Base-by-base conservation (phyloP, 2,888 invertebrate genomes). In the Campoplex capitator region DNA sequence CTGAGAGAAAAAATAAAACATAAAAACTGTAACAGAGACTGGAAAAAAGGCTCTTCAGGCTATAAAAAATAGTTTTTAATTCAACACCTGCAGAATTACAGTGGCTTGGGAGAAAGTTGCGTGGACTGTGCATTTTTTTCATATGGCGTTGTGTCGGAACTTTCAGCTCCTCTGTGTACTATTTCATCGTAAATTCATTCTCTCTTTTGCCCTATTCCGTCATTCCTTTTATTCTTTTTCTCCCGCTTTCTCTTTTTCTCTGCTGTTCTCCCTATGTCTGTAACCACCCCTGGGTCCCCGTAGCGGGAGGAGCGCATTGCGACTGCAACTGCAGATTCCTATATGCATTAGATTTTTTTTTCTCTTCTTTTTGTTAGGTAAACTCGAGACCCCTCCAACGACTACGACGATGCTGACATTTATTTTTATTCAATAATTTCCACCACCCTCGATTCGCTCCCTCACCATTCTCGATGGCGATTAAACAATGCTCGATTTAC, bases 391-490 rank as follows among this genome's bases (percentile, higher is more conserved):
- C 32, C 42, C 62, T 38, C 51, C 38, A 38, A 38, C 38, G 38
- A 75, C 68, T 28, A 71, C 82, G 70, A 67, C 83, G 78, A 71
- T 32, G 45, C 65, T 18, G 76, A 79, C 82, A 74, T 83, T 79
- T 79, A 86, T 86, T 86, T 83, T 83, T 80, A 86, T 83, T 86
- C 86, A 80, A 86, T 86, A 86, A 83, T 86, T 83, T 76, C 76
- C 73, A 58, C 56, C 71, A 77, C 70, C 79, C 65, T 62, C 75
- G 67, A 56, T 65, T 38, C 38, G 16, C 38, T 48, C 42, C 51
- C 83, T 23, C 67, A 58, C n/a, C 38, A 35, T 56, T 32, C 65
- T 51, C 79, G 71, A 80, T 76, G 13, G 79, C 76, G 75, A 83
- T 78, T 76, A 86, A 86, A 86, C 83, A 83, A 80, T 83, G 48